phyloP scores from a whole-genome alignment of 2,797 vertebrate species.

The Molossus molossus region DNA sequence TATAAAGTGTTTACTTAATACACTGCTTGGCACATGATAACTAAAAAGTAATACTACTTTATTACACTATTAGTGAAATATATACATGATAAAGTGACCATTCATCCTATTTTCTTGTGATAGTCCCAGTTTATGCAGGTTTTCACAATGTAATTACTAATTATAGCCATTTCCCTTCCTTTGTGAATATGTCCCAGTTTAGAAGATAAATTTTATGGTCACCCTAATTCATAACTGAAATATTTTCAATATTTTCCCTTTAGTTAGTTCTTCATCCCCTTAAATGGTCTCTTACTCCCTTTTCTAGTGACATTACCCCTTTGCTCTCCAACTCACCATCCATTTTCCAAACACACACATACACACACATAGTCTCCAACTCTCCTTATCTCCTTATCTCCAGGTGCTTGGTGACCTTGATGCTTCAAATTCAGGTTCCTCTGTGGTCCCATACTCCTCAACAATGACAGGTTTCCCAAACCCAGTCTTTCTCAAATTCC shows the following conservation, averaged over 20 bases:
- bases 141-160: constrained; percentile 46
- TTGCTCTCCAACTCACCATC: neutral
- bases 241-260: neutral
- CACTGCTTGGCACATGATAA: neutral
- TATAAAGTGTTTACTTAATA: neutral
- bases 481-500: constrained; percentile 44
- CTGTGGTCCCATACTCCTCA: neutral
- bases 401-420: neutral
- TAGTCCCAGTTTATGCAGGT: neutral
- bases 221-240: constrained; percentile 49
- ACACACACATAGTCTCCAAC: neutral
- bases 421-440: neutral
- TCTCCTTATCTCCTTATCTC: neutral
- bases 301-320: neutral
- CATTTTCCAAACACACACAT: neutral
- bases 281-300: neutral
- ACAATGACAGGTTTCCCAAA: constrained; percentile 8
- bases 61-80: neutral
- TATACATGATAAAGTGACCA: neutral
- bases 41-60: constrained; percentile 1
- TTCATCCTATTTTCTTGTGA: neutral
- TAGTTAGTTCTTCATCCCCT: constrained; percentile 25
- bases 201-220: neutral
- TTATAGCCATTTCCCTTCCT: neutral
- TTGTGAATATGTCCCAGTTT: neutral